Percentiles rank a stretch among this genome's conserved stretches.
Evolutionary conservation across 2,797 vertebrate genomes (phyloP).

Genomic region (Fistularia tabacaria): DNA sequence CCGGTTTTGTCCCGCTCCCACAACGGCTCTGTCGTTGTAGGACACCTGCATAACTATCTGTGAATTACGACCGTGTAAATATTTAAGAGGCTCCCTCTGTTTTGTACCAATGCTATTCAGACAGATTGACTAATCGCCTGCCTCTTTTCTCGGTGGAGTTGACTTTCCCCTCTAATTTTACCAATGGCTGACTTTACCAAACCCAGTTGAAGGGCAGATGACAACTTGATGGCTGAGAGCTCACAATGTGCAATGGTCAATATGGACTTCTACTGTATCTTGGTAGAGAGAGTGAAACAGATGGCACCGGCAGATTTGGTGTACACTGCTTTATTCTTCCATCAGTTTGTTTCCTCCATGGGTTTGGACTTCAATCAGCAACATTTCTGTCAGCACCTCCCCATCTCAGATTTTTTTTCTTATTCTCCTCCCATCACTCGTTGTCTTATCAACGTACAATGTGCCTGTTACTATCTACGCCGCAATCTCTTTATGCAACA

Average conservation of each 20-base stretch:
- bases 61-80: conserved; percentile 74
- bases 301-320: conserved; percentile 61
- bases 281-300: conserved; percentile 54
- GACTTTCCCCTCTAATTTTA: conserved; percentile 39
- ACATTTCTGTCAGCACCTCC: conserved; percentile 14
- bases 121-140: conserved; percentile 70
- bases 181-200: conserved; percentile 49
- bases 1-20: conserved; percentile 37
- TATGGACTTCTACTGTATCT: conserved; percentile 61
- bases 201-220: conserved; percentile 45
- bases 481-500: conserved; percentile 5
- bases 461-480: conserved; percentile 4
- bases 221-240: conserved; percentile 41
- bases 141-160: conserved; percentile 43
- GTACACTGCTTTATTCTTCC: conserved; percentile 59
- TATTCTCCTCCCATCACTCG: conserved; percentile 12
- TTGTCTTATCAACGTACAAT: conserved; percentile 5
- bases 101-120: conserved; percentile 69
- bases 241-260: conserved; percentile 55
- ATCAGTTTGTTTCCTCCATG: conserved; percentile 53
- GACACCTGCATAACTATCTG: conserved; percentile 59
- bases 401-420: conserved; percentile 7
- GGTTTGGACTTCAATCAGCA: conserved; percentile 36
- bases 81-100: conserved; percentile 72
- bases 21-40: conserved; percentile 46